Evolutionary conservation across 2,888 invertebrate genomes (phyloP), one percentile per base, ranked within the genome.

Genomic region (Cataglyphis cursor): DNA sequence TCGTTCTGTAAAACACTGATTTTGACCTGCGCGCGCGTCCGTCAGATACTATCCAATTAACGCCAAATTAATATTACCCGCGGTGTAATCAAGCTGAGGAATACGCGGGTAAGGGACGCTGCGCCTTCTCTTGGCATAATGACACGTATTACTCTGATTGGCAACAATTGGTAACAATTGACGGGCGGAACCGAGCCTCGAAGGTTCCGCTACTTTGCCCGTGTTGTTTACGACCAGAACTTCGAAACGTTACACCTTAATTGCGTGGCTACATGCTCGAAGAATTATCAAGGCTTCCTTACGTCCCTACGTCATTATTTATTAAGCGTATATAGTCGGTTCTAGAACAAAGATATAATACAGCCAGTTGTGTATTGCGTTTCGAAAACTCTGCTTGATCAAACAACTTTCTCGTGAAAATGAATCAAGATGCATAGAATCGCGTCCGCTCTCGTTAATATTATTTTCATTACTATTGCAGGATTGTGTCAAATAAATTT

Each of bases 101-200:
- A 89, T 88, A 84, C 73, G 85, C 84, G 80, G 84, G 76, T 38
- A 80, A 76, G 87, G 76, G 87, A 57, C 81, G 83, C 86, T 83
- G 86, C 86, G 85, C 89, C 89, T 87, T 87, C 86, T 85, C 86
- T 84, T 74, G 81, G 82, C 74, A 82, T 85, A 93, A 93, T 93
- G 92, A 93, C 93, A 93, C 92, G 92, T 93, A 93, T 93, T 93
- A 93, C 93, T 92, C 91, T 93, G 94, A 94, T 94, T 94, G 93
- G 93, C 87, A 94, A 94, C 93, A 94, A 94, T 94, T 93, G 94
- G 93, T 93, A 94, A 94, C 94, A 94, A 94, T 94, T 94, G 94
- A 93, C 94, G 94, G 94, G 94, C 93, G 94, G 93, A 92, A 93
- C 93, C 88, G 88, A 87, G 88, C 86, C 87, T 87, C 90, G 91